Evolutionary conservation across 1,140 invertebrate genomes (phyloP).

Genomic region (Camponotus vicinus): DNA sequence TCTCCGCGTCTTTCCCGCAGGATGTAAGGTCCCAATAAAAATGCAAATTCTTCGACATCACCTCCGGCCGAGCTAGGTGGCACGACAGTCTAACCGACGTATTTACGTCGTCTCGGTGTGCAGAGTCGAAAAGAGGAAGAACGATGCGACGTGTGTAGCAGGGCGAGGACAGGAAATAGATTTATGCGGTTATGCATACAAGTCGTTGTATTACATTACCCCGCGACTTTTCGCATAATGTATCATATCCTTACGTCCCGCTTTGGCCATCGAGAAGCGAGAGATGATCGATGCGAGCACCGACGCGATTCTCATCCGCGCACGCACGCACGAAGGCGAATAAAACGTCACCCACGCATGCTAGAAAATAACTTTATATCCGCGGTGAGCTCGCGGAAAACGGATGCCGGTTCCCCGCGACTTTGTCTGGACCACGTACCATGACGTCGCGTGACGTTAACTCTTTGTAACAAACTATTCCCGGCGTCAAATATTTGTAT

Average conservation of each 20-base stretch:
- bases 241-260: neutral
- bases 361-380: slow-evolving; percentile 51
- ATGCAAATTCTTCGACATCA: slow-evolving; percentile 79
- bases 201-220: slow-evolving; percentile 67
- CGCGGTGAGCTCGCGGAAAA: neutral
- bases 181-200: slow-evolving; percentile 64
- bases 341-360: slow-evolving; percentile 50
- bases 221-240: slow-evolving; percentile 8
- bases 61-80: slow-evolving; percentile 49
- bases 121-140: slow-evolving; percentile 64
- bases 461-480: slow-evolving; percentile 3
- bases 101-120: slow-evolving; percentile 65
- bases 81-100: slow-evolving; percentile 70
- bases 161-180: slow-evolving; percentile 51
- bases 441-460: neutral
- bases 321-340: slow-evolving; percentile 4
- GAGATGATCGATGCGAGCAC: slow-evolving; percentile 38
- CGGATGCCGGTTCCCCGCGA: neutral
- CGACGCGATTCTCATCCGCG: slow-evolving; percentile 50
- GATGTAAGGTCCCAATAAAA: slow-evolving; percentile 80
- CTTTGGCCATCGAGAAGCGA: slow-evolving; percentile 36
- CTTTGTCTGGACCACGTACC: neutral
- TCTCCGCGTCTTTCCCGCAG: slow-evolving; percentile 65
- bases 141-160: slow-evolving; percentile 35
- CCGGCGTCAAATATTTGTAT: neutral